A percentile compares a stretch with the other conserved stretches of the same genome.
These are phyloP conservation scores for Ctenopoma kingsleyae DNA, from an alignment of 2,797 vertebrate species.

Conservation along the genomic window DNA sequence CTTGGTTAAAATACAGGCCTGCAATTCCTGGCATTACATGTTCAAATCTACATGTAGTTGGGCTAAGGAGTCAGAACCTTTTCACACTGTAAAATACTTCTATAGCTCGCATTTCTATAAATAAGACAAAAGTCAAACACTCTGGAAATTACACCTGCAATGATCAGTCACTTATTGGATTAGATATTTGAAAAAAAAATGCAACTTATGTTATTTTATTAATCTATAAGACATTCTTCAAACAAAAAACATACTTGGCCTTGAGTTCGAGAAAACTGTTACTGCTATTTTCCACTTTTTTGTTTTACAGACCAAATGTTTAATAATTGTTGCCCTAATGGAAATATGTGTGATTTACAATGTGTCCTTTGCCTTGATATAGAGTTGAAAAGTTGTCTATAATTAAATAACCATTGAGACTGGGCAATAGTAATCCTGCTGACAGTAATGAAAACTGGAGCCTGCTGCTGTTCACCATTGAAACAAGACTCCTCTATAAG, in stretches of 20 bases:
- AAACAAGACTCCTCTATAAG: conserved; percentile 38
- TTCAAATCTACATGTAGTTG: neutral
- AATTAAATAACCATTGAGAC: neutral
- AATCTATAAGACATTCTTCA: too few relatives aligned
- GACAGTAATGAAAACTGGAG: conserved; percentile 9
- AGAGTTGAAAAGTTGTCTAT: neutral
- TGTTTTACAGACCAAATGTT: neutral
- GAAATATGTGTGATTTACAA: neutral
- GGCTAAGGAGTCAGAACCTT: neutral
- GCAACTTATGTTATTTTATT: neutral
- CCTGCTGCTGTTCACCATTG: neutral
- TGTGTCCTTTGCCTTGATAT: neutral
- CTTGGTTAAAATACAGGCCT: neutral
- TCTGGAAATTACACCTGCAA: neutral
- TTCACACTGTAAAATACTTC: too few relatives aligned
- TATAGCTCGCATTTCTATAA: too few relatives aligned
- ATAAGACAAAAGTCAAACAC: neutral
- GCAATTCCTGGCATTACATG: too few relatives aligned
- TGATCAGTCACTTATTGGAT: neutral
- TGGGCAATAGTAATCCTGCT: conserved; percentile 31
- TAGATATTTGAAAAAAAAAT: neutral
- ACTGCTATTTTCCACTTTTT: neutral
- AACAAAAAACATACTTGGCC: too few relatives aligned
- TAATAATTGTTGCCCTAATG: too few relatives aligned
- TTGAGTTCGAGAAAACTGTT: neutral